Evolutionary conservation across 2,113 vertebrate genomes (phyloP), one percentile per base, ranked within the genome.

Genomic region (Pseudolaguvia tuberculata): DNA sequence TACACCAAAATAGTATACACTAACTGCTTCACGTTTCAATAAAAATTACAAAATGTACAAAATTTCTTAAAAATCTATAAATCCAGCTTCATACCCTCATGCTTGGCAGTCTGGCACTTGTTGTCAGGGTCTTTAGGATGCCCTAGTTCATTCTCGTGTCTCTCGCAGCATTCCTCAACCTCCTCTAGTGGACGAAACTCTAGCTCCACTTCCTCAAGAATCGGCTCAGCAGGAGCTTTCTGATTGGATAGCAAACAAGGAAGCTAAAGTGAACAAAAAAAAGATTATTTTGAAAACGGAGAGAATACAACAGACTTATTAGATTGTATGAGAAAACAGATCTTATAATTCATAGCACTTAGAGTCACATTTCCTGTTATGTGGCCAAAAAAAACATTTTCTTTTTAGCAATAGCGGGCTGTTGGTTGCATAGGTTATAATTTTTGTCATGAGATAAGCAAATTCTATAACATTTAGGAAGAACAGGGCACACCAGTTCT

Each of bases 191-290:
- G 94, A 70, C 90, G 91, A 79, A 99, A 98, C 66, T 99, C 96
- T 74, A 98, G 92, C 86, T 99, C 97, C 76, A 93, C 94, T 80
- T 99, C 96, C 85, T 99, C 97, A 5, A 95, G 92, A 83, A 99
- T 99, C 0, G 94, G 92, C 74, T 98, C 96, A 84, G 98, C 98
- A 79, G 96, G 93, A 66, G 94, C 91, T 85, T 98, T 99, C 96
- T 99, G 80, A 71, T 66, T 50, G 42, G 11, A 39, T 20, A 80
- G 21, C 8, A 9, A 48, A 35, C 31, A 70, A 76, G 57, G 62
- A 45, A 42, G 39, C 39, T 42, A 18, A 5, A 47, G 4, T 42
- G 8, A 25, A 39, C 18, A n/a, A 61, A 61, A 61, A 59, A 31
- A 63, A 18, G 31, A 62, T 9, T 1, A 45, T 8, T 45, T 15